Percentiles rank a stretch among this genome's conserved stretches.
phyloP scores from a whole-genome alignment of 2,888 invertebrate genomes.

The Baronia brevicornis region DNA sequence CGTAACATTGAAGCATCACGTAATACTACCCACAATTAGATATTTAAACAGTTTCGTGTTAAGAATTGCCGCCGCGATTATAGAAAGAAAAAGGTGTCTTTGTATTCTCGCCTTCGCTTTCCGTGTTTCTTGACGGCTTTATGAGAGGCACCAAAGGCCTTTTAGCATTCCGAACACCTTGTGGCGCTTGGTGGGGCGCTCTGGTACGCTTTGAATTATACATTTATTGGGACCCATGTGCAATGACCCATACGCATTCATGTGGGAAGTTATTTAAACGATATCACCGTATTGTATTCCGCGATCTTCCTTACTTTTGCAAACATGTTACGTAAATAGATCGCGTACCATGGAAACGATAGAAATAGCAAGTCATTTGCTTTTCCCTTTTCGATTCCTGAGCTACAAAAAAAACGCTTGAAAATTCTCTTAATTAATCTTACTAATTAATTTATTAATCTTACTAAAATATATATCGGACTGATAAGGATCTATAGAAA shows the following conservation, averaged over 20 bases:
- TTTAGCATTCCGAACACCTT: constrained; percentile 37
- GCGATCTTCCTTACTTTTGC: too few species aligned
- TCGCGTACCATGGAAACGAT: too few species aligned
- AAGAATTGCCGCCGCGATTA: constrained; percentile 1
- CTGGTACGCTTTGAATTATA: constrained; percentile 48
- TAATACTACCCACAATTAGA: too few species aligned
- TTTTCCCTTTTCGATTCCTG: too few species aligned
- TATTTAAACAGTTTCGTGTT: constrained; percentile 3
- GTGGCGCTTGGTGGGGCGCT: constrained; percentile 30
- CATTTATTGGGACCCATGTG: constrained; percentile 25
- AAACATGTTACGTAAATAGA: too few species aligned
- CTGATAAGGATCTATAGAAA: too few species aligned
- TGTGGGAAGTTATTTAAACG: constrained; percentile 16
- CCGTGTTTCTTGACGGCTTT: neutral
- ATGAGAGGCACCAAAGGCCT: constrained; percentile 33
- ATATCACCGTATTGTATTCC: constrained; percentile 24
- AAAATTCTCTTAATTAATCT: too few species aligned
- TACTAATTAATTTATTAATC: too few species aligned
- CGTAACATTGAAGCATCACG: too few species aligned
- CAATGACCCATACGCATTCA: constrained; percentile 10
- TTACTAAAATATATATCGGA: too few species aligned
- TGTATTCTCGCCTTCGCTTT: constrained; percentile 7
- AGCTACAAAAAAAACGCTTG: too few species aligned
- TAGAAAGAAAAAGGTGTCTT: constrained; percentile 2
- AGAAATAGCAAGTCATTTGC: too few species aligned